Evolutionary conservation across 2,797 vertebrate genomes (phyloP), one percentile per base, ranked within the genome.

Genomic region (Antrozous pallidus): DNA sequence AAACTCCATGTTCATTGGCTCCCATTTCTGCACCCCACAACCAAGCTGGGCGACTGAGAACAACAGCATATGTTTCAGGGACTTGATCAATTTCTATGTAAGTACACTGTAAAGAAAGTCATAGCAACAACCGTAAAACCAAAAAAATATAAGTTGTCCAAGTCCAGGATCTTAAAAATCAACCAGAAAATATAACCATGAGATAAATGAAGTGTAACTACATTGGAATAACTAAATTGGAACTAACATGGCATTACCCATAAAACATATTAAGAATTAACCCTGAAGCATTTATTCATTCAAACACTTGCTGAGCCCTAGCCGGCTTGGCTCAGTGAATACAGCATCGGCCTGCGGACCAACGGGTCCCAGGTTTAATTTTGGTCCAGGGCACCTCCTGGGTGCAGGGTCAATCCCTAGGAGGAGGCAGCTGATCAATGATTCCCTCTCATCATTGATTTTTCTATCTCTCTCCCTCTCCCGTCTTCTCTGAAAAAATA

Each of bases 1-100:
- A 99, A 87, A 99, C 98, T 95, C 99, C 99, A 94, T 99, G 98
- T 92, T 99, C 99, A 95, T 99, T 99, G 49, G 99, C 99, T 0
- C 99, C 99, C 99, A 99, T 99, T 97, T 99, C 99, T 26, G 99
- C 99, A 0, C 99, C 99, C 99, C 99, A 99, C 54, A 99, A 97
- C 99, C 99, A 99, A 0, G 99, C 98, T n/a, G 99, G 99, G 47
- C 98, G 99, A 98, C 99, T 99, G 97, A 99, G 97, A 20, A 99
- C 98, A 90, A 99, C 98, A 56, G 99, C 99, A 69, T 98, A 96
- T 0, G 99, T 99, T 96, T 98, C 97, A 38, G 95, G 94, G 11
- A 81, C 99, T 97, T 99, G 99, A 61, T 99, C 99, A 6, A 99
- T 98, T 94, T 98, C 94, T 95, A 99, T 98, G 89, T 99, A 99